Conservation (phyloP, 2,888 invertebrate species). For the Mactromeris polynyma region DNA sequence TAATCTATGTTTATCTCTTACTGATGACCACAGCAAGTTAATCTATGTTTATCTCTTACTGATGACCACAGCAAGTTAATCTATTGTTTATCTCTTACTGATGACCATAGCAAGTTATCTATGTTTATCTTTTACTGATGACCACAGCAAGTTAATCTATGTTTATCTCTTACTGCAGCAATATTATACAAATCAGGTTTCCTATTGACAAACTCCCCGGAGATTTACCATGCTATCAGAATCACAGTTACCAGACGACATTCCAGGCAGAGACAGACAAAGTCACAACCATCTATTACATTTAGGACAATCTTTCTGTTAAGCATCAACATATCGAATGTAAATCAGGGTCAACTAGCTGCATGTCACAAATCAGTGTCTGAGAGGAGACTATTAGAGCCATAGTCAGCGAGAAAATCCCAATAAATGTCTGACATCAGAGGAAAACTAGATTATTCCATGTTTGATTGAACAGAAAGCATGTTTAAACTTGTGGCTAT, state of each 20-base stretch:
- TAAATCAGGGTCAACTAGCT: conserved; percentile 1
- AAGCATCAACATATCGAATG: not conserved
- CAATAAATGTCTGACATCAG: conserved; percentile 8
- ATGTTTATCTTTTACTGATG: too few relatives aligned
- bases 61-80: too few relatives aligned
- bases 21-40: too few relatives aligned
- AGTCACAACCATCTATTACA: conserved; percentile 2
- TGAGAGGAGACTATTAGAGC: not conserved
- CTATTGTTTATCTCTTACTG: too few relatives aligned
- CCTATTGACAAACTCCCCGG: not conserved
- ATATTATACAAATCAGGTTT: not conserved
- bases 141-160: not conserved
- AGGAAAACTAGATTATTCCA: not conserved
- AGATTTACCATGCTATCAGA: not conserved
- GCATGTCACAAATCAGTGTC: conserved; percentile 6
- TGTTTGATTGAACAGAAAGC: not conserved
- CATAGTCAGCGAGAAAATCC: not conserved
- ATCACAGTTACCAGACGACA: not conserved
- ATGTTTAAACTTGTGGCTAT: not conserved
- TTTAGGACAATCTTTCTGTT: not conserved
- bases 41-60: too few relatives aligned
- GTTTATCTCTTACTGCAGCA: not conserved
- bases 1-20: too few relatives aligned
- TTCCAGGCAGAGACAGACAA: not conserved
- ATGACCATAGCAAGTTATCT: too few relatives aligned